Conservation (phyloP, 35 echinoderm and acorn worm species). For the Apostichopus parvimensis region DNA sequence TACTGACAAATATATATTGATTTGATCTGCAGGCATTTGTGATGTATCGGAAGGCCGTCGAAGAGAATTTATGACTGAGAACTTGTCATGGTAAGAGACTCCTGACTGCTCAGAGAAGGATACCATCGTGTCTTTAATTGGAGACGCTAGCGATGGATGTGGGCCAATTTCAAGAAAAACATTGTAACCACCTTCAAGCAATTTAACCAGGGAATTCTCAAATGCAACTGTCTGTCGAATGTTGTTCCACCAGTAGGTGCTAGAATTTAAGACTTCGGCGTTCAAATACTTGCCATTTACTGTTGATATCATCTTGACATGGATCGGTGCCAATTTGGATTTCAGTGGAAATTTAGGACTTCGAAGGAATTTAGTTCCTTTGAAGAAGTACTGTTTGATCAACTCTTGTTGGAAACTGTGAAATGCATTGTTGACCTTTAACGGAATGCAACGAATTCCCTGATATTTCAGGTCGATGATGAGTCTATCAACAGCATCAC, state of each 20-base stretch:
- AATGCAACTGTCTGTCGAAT: constrained; percentile 47
- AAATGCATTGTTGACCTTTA: constrained; percentile 86
- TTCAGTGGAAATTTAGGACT: neutral
- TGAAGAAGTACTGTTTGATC: constrained; percentile 51
- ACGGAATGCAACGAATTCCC: constrained; percentile 35
- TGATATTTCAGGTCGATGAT: constrained; percentile 23
- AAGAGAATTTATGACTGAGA: constrained; percentile 23
- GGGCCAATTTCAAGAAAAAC: constrained; percentile 65
- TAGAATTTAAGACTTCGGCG: neutral
- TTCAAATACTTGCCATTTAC: constrained; percentile 49
- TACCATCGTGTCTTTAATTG: constrained; percentile 31
- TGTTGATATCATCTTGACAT: constrained; percentile 66
- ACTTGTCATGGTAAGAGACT: neutral
- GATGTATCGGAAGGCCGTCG: constrained; percentile 50
- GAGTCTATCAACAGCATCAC: constrained; percentile 27
- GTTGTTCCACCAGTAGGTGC: constrained; percentile 67
- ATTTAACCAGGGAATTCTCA: neutral
- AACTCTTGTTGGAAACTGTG: constrained; percentile 83
- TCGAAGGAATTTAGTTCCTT: neutral
- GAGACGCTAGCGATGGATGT: constrained; percentile 58
- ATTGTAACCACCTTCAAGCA: constrained; percentile 49
- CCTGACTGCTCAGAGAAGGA: neutral
- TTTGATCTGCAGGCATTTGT: constrained; percentile 26
- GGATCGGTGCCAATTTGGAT: neutral
- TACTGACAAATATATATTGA: constrained; percentile 28